Conservation (phyloP, 1,140 invertebrate genomes). For the Semibalanus balanoides region DNA sequence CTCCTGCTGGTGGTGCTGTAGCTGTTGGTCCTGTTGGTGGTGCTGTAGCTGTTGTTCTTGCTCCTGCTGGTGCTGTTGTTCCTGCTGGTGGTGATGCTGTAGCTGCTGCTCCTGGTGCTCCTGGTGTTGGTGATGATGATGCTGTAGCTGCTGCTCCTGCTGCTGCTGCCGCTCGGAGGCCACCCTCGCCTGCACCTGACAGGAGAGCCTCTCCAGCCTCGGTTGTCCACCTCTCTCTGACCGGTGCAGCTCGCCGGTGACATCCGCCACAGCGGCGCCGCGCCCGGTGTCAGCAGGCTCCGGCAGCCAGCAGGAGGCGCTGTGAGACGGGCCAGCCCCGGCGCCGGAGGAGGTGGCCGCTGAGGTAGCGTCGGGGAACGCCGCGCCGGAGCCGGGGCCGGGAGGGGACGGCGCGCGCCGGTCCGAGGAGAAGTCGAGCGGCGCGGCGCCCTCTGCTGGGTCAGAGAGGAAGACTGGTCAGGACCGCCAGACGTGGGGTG, state of each 20-base stretch:
- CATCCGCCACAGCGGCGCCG: no score
- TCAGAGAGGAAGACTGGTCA: not conserved
- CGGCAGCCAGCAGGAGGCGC: no score
- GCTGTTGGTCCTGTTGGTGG: not conserved
- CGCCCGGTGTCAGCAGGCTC: not conserved
- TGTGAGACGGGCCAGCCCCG: no score
- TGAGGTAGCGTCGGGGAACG: no score
- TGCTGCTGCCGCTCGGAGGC: not conserved
- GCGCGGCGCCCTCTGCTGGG: not conserved
- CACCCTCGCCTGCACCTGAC: not conserved
- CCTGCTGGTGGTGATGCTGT: not conserved
- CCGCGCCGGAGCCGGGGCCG: no score
- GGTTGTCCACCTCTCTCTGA: no score
- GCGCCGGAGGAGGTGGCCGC: no score
- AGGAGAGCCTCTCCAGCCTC: not conserved
- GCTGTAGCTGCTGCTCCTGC: not conserved
- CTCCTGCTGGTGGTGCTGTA: not conserved
- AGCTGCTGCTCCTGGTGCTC: not conserved
- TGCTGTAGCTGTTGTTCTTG: not conserved
- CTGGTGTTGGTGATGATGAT: not conserved
- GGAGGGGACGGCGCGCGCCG: not conserved
- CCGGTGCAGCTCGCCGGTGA: no score
- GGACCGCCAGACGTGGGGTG: not conserved
- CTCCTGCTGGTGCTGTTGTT: not conserved
- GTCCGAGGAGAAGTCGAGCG: not conserved